A percentile compares a stretch with the other conserved stretches of the same genome.
Conservation (phyloP, 2,113 vertebrate species). For the Mus spicilegus region DNA sequence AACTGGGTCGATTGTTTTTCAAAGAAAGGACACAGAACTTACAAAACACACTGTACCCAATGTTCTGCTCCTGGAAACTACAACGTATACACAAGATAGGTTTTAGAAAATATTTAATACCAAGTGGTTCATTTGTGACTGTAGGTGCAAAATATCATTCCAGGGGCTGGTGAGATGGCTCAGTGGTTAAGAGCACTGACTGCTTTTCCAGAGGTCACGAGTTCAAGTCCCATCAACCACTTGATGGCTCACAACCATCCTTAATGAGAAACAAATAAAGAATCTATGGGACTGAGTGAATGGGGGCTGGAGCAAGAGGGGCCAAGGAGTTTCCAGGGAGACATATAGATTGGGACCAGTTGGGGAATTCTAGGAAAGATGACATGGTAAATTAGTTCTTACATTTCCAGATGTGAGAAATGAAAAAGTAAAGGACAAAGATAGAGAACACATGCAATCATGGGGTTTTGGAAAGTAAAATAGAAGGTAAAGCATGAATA, state of each 20-base stretch:
- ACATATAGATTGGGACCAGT: neutral
- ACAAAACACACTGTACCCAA: neutral
- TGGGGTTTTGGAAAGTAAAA: neutral
- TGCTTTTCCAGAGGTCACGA: no score
- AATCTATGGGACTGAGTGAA: no score
- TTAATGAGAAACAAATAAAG: no score
- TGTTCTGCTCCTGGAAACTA: neutral
- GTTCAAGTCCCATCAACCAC: no score
- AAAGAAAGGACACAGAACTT: neutral
- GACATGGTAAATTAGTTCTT: neutral
- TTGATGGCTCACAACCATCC: no score
- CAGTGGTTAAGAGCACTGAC: no score
- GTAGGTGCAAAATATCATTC: neutral
- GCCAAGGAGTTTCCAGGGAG: neutral
- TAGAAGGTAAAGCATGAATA: neutral
- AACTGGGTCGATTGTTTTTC: neutral
- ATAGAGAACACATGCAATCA: neutral
- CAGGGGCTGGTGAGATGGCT: no score
- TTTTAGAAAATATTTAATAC: neutral
- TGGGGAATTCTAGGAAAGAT: neutral
- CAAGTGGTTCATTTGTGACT: neutral
- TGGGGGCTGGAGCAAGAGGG: no score
- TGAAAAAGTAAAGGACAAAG: conserved; percentile 5
- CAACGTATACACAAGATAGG: neutral
- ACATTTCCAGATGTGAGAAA: conserved; percentile 38